Conservation (phyloP, 2,888 invertebrate genomes). For the Drosophila paracracens region DNA sequence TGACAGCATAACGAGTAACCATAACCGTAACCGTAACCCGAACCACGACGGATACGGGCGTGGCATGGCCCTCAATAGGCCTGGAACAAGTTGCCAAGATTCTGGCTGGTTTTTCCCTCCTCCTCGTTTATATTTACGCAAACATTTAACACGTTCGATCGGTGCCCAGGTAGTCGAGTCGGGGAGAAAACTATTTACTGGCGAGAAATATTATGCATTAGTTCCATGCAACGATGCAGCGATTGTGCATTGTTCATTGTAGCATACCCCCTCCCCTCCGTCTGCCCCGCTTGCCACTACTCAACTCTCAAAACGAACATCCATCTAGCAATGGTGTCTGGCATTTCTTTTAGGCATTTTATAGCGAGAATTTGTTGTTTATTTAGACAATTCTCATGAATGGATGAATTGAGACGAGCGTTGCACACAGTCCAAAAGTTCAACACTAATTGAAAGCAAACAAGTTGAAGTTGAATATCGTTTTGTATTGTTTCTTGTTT, state of each 20-base stretch:
- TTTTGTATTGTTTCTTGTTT: background rate
- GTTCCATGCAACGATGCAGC: conserved; percentile 56
- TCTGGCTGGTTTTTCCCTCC: conserved; percentile 26
- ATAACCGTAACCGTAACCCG: conserved; percentile 42
- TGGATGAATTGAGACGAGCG: conserved; percentile 31
- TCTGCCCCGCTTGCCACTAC: background rate
- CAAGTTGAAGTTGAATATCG: conserved; percentile 51
- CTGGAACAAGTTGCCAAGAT: conserved; percentile 27
- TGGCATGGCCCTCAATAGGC: conserved; percentile 17
- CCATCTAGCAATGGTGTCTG: conserved; percentile 26
- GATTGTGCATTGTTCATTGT: conserved; percentile 21
- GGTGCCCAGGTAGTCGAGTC: conserved; percentile 63
- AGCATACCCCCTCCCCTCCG: background rate
- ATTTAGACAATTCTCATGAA: conserved; percentile 72
- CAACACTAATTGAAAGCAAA: conserved; percentile 78
- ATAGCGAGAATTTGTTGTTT: conserved; percentile 64
- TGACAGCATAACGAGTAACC: conserved; percentile 52
- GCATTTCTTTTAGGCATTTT: conserved; percentile 58
- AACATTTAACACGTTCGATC: conserved; percentile 77
- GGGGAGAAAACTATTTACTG: conserved; percentile 39
- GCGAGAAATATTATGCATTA: conserved; percentile 68
- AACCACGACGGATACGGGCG: conserved; percentile 53
- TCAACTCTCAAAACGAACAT: background rate
- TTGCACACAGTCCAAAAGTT: conserved; percentile 50
- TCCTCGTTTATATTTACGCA: conserved; percentile 70